Evolutionary conservation across 2,888 invertebrate species (phyloP), one percentile per base, ranked within the genome.

Genomic region (Mechanitis messenoides): DNA sequence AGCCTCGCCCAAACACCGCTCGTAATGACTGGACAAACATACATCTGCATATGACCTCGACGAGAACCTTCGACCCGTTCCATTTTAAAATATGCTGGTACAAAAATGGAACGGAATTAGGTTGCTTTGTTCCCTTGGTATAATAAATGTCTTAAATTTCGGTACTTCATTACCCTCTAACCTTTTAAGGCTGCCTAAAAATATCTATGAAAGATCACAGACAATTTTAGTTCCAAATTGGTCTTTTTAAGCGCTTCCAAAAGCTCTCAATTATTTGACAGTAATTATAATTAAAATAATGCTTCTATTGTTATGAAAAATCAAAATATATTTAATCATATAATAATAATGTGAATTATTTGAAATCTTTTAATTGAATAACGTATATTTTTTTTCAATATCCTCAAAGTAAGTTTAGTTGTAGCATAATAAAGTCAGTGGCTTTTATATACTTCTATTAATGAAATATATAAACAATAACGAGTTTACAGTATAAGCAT

Each of bases 1-100:
- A 64, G 61, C 64, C 64, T 61, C 59, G 54, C 55, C 62, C 63
- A 68, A 68, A 67, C 65, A 69, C 64, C 77, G 75, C 76, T 83
- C 76, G 82, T 91, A 91, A 92, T 92, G 91, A 91, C 91, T 91
- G 87, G 83, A 83, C 91, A 92, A 92, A 92, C 90, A 91, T 81
- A 82, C 87, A 92, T 92, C 91, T 92, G 91, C 92, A 92, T 92
- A 91, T 79, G 74, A 71, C 79, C 77, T 72, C 73, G 74, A 66
- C 42, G 55, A 56, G 63, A 50, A 45, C 56, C 54, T 59, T 60
- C 63, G 56, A 65, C 59, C 60, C 70, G 63, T 62, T 62, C 66
- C 61, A 57, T 42, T 59, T 64, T 63, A 67, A 65, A 67, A 67
- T 69, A 66, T 66, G 64, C 60, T 42, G 61, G 33, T 33, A 57